Evolutionary conservation across 2,113 vertebrate species (phyloP).

Genomic region (Terrapene triunguis): DNA sequence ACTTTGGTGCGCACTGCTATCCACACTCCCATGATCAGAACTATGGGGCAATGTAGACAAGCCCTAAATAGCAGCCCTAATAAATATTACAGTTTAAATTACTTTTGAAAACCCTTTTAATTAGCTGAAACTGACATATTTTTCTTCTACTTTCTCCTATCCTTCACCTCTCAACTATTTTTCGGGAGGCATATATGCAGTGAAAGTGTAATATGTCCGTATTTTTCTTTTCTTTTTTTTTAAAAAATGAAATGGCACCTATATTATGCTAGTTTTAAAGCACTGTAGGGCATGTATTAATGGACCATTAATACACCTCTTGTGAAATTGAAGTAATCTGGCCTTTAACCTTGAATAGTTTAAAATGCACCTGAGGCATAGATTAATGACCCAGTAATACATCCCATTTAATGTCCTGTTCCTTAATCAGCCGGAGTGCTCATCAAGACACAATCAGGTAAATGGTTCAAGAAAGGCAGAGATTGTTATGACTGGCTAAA

Average conservation of each 20-base stretch:
- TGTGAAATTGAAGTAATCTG: conserved; percentile 49
- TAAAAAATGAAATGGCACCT: not conserved
- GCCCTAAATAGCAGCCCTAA: not conserved
- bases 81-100: not conserved
- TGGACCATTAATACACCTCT: not conserved
- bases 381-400: conserved; percentile 51
- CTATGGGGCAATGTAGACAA: not conserved
- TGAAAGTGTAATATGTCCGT: not conserved
- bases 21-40: not conserved
- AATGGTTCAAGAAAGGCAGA: not conserved
- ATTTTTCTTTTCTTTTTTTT: not conserved
- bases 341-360: conserved; percentile 12
- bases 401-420: conserved; percentile 20
- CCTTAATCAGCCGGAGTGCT: conserved; percentile 7
- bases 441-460: not conserved
- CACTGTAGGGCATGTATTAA: not conserved
- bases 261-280: not conserved
- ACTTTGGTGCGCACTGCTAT: not conserved
- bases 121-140: not conserved
- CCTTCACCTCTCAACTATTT: not conserved
- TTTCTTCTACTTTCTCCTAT: not conserved
- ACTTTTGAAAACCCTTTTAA: not conserved
- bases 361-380: conserved; percentile 2
- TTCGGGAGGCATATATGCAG: not conserved
- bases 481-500: not conserved